These are phyloP conservation scores for Setophaga coronata DNA, from an alignment of 2,113 vertebrate genomes.

Conservation along the genomic window DNA sequence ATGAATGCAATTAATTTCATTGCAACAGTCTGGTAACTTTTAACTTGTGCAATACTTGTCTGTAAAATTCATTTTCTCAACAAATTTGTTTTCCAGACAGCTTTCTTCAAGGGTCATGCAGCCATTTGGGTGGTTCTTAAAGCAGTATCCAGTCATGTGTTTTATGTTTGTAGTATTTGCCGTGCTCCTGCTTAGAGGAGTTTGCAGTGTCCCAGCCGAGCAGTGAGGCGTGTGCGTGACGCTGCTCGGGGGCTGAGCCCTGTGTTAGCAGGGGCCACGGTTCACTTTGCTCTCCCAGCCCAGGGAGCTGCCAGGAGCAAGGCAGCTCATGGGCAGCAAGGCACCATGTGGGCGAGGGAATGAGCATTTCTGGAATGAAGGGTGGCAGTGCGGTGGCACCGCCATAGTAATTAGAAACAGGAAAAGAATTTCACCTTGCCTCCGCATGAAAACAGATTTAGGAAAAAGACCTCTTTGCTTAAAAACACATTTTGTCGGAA, in stretches of 20 bases:
- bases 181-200: not conserved
- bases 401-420: not conserved
- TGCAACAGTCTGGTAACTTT: not conserved
- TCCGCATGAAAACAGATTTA: not conserved
- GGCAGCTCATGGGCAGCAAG: not conserved
- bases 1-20: not conserved
- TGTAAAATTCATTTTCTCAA: not conserved
- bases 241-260: not conserved
- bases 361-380: not conserved
- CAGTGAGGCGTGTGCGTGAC: not conserved
- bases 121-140: not conserved
- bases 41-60: not conserved
- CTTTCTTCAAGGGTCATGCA: not conserved
- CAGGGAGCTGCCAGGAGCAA: not conserved
- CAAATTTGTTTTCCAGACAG: conserved; percentile 6
- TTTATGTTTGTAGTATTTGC: not conserved
- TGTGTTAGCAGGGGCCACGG: not conserved
- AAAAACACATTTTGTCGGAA: not conserved
- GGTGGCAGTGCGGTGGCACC: not conserved
- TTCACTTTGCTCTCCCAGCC: not conserved
- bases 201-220: not conserved
- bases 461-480: not conserved
- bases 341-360: not conserved
- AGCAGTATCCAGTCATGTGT: not conserved
- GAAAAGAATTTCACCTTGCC: not conserved